Evolutionary conservation across 2,113 vertebrate species (phyloP).

Genomic region (Phalacrocorax carbo): DNA sequence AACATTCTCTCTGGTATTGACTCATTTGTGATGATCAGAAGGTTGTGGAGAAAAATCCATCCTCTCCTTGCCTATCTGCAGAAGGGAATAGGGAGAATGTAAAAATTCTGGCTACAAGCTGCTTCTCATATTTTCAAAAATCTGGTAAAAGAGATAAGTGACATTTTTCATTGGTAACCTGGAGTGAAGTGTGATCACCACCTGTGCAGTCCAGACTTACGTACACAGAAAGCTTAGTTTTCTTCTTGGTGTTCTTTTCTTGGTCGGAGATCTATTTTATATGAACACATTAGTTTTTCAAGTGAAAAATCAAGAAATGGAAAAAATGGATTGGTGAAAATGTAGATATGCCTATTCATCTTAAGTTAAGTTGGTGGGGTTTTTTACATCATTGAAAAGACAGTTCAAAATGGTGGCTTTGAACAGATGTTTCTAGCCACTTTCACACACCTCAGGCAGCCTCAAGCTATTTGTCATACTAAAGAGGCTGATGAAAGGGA

Average conservation of each 20-base stretch:
- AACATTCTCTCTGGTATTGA: not conserved
- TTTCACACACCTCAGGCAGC: conserved; percentile 18
- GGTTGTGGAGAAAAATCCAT: not conserved
- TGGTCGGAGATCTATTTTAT: not conserved
- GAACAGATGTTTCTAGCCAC: conserved; percentile 9
- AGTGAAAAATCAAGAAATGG: not conserved
- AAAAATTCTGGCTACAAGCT: not conserved
- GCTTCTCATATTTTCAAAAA: not conserved
- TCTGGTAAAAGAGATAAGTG: not conserved
- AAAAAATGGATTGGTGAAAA: not conserved
- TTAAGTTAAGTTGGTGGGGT: not conserved
- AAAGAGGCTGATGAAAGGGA: conserved; percentile 34
- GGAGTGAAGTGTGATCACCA: not conserved
- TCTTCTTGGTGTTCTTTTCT: not conserved
- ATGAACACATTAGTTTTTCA: not conserved
- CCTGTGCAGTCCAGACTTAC: not conserved
- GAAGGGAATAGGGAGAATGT: not conserved
- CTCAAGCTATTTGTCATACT: conserved; percentile 36
- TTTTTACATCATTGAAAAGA: not conserved
- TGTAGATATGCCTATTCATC: not conserved
- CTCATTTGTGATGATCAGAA: not conserved
- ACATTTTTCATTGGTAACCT: not conserved
- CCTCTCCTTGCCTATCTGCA: not conserved
- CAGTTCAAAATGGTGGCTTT: not conserved
- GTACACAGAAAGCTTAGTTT: not conserved